Conservation (phyloP, 2,888 invertebrate species). For the Muscina levida region DNA sequence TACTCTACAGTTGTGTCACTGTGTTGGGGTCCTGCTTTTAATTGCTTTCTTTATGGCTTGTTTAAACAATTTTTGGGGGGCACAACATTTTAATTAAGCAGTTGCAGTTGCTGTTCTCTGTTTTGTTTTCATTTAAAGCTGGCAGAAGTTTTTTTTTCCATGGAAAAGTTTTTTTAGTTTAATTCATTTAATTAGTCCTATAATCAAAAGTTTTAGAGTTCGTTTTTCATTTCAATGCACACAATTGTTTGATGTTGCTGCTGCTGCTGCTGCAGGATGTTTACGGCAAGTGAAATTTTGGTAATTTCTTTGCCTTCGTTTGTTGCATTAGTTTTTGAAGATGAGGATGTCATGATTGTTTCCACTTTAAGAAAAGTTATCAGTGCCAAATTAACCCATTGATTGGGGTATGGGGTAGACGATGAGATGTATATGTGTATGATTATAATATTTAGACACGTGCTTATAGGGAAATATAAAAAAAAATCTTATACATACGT, state of each 20-base stretch:
- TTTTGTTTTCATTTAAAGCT: no score
- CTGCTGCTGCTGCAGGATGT: no score
- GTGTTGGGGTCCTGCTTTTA: neutral
- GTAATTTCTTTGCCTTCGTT: neutral
- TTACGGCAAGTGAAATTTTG: no score
- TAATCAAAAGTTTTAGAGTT: slow-evolving; percentile 21
- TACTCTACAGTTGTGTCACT: no score
- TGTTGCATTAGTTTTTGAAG: neutral
- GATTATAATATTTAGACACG: no score
- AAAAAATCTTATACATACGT: no score
- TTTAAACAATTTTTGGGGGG: neutral
- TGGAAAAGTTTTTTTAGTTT: neutral
- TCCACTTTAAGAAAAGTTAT: neutral
- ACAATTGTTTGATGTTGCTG: neutral
- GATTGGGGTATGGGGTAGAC: neutral
- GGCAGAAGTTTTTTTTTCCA: neutral
- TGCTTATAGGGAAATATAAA: no score
- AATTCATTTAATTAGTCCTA: slow-evolving; percentile 18
- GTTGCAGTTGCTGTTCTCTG: neutral
- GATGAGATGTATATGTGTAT: no score
- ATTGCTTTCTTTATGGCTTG: slow-evolving; percentile 14
- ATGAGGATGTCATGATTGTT: neutral
- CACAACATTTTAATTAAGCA: slow-evolving; percentile 9
- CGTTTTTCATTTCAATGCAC: neutral
- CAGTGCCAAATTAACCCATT: slow-evolving; percentile 15